Base-by-base conservation (phyloP, 2,113 vertebrate genomes). In the Lates calcarifer region DNA sequence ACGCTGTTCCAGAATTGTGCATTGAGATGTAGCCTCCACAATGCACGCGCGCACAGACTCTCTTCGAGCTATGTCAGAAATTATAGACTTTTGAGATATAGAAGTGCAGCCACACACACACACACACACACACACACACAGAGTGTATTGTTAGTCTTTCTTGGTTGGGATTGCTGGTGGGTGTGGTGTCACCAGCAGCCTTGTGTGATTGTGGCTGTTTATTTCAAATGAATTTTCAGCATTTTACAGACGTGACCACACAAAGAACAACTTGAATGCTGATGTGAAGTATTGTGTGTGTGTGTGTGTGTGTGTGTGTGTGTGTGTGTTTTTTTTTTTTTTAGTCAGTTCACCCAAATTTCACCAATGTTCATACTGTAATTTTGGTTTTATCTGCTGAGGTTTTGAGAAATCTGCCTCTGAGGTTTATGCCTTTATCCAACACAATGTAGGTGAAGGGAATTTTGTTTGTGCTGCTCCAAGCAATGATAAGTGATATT, bases 171-270 rank as follows among this genome's bases (percentile, higher is more conserved):
- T 6, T 8, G 2, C 10, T 57, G 47, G 69, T 82, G 79, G 82
- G 66, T 76, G 86, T 71, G 77, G 82, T 72, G 74, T 66, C 26
- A 31, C 45, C 39, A 73, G 47, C 41, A 53, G 49, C 14, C 26
- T 22, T 41, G 26, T 43, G 7, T 41, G 24, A 4, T 8, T 13
- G 18, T 28, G 12, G 11, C 6, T 51, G 17, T 33, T 70, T 49
- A 8, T 60, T 33, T 43, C 20, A 6, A 56, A 24, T 43, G 12
- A 12, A 26, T 37, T 0, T 31, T 24, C 5, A 53, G 35, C 4
- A 1, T 47, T 11, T 0, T 17, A 22, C 20, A 63, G 12, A 37
- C 20, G 24, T 33, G 6, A 5, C 39, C 20, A 17, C 64, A 64
- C 20, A 3, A 12, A 55, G 51, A n/a, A 51, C 3, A 51, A 51